Evolutionary conservation across 2,888 invertebrate genomes (phyloP), one percentile per base, ranked within the genome.

Genomic region (Phaonia tiefii): DNA sequence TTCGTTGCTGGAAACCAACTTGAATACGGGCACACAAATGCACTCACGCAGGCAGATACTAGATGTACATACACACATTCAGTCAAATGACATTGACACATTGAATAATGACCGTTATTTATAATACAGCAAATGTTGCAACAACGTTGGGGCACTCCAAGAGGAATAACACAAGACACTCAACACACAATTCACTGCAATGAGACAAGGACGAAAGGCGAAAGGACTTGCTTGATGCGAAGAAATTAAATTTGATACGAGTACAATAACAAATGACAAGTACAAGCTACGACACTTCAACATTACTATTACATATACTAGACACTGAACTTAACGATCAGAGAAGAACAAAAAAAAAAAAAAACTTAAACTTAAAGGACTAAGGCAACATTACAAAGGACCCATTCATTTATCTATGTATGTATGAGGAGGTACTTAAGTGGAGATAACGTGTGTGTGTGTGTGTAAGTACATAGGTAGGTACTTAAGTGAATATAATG

Each of bases 61-160:
- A 54, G 65, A 65, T 65, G 54, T 17, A 39, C 54, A 54, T 25
- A 25, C 25, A 54, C 54, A 25, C 3, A 54, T 22, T 25, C 51
- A 86, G 79, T 75, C 82, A 85, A 85, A 85, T 88, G 89, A 87
- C 88, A 88, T 87, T 88, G 88, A 88, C 87, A 87, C 88, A 88
- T 87, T 87, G 87, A 87, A 86, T 87, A 87, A 88, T 87, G 87
- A 86, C 88, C 79, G 75, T 73, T 77, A 76, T 80, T 77, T 78
- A 81, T 75, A 81, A 78, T 75, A 78, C 69, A 76, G 58, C 72
- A 73, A 80, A 73, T 72, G 81, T 69, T 72, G 70, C 72, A 75
- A 75, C 75, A 63, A 39, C 54, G 15, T 20, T 58, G 44, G 69
- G 75, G 37, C 46, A 66, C 66, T 71, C 20, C 56, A 60, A 67